Base-by-base conservation (phyloP, 2,797 vertebrate species). In the Enoplosus armatus region DNA sequence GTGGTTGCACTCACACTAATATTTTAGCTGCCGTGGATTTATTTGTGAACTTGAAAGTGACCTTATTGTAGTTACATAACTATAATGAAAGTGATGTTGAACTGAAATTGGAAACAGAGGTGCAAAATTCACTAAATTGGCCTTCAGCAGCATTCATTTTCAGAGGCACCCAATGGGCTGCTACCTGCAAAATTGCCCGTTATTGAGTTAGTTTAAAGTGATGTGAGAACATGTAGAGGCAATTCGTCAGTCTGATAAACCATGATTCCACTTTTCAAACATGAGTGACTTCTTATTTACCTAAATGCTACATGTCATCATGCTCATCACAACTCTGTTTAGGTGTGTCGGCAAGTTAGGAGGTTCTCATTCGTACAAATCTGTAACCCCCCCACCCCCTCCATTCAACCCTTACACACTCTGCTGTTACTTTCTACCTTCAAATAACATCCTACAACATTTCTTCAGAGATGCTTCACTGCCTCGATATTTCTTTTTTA, bases 241-340 rank as follows among this genome's bases (percentile, higher is more conserved):
- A 64, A 80, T 79, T 79, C 74, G 73, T 69, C 77, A 72, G 66
- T 72, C 76, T 48, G 51, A 33, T 66, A 79, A 89, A 83, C 81
- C 76, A 69, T 14, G 24, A 73, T 39, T 54, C 53, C 39, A 27
- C 53, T 67, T 76, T 87, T 88, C 68, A 82, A 85, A 83, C 80
- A 55, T 48, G 55, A 78, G 55, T 75, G 77, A 87, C 87, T 90
- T 87, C 84, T 22, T 59, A 88, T 91, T 92, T 87, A 85, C 79
- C 76, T 70, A 65, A 89, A 83, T 77, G 72, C 75, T 80, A 71
- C 79, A 72, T 85, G 80, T 84, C 86, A 66, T 81, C 51, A 58
- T 11, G 26, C 55, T 69, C 82, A 72, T 87, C 81, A 75, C 68
- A 45, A 54, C 60, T 69, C 77, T 63, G 68, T 63, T 24, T 8